Conservation (phyloP, 2,113 vertebrate species). For the Rhea pennata region DNA sequence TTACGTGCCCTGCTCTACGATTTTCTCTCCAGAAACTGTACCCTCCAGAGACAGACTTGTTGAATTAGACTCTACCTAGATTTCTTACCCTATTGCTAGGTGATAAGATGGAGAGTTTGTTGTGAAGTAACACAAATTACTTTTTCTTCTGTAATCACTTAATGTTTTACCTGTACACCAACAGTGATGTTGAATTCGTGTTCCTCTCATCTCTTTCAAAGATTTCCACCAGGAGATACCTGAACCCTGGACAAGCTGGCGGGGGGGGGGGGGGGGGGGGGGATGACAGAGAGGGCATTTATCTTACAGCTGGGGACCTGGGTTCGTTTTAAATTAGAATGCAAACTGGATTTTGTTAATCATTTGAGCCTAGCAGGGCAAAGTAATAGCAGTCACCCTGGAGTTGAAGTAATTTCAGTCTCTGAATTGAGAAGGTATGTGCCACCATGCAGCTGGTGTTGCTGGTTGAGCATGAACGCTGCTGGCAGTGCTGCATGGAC, state of each 20-base stretch:
- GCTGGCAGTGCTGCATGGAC: not conserved
- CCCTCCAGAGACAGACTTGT: not conserved
- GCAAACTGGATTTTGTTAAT: not conserved
- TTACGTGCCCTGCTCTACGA: rapidly evolving
- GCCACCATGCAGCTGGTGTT: not conserved
- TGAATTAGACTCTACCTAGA: not conserved
- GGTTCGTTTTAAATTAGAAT: not conserved
- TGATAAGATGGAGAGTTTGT: not conserved
- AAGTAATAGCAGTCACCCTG: not conserved
- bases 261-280: not conserved
- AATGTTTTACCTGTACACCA: not conserved
- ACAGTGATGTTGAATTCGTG: not conserved
- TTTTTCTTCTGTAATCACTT: not conserved
- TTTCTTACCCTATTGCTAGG: not conserved
- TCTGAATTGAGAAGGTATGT: not conserved
- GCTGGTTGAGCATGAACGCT: not conserved
- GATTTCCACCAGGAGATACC: not conserved
- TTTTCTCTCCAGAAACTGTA: not conserved
- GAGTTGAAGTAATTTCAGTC: not conserved
- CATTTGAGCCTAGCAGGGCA: not conserved
- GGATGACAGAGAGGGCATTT: not conserved
- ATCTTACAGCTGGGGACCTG: not conserved
- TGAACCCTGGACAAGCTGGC: rapidly evolving
- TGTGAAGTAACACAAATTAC: not conserved
- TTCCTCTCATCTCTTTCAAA: not conserved